Evolutionary conservation across 35 echinoderm and acorn worm genomes (phyloP).

Genomic region (Heliocidaris erythrogramma): DNA sequence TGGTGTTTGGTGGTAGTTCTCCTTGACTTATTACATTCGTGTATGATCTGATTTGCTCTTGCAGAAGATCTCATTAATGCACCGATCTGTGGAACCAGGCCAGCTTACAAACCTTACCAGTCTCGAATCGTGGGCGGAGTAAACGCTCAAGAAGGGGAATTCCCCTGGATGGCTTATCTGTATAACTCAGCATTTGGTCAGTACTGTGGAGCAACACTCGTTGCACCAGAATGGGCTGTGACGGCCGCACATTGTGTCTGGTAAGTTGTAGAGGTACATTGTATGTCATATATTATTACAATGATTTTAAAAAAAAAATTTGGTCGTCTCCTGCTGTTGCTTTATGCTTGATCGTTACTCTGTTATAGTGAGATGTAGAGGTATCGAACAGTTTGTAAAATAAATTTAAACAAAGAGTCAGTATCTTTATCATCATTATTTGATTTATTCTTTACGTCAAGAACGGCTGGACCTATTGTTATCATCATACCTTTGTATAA

Average conservation of each 20-base stretch:
- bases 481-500: no score
- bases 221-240: conserved; percentile 13
- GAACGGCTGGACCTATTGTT: no score
- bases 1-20: background rate
- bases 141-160: conserved; percentile 15
- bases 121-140: conserved; percentile 10
- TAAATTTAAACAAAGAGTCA: no score
- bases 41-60: background rate
- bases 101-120: conserved; percentile 12
- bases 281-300: background rate
- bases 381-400: conserved; percentile 41
- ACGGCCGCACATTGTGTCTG: conserved; percentile 27
- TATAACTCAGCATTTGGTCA: background rate
- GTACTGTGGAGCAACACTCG: conserved; percentile 28
- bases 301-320: no score
- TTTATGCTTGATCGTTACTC: no score
- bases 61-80: background rate
- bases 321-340: no score
- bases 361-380: background rate
- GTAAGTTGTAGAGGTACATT: background rate
- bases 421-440: no score
- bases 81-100: conserved; percentile 23
- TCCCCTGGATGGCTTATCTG: conserved; percentile 38
- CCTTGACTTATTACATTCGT: background rate
- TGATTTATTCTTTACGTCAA: no score